phyloP scores from a whole-genome alignment of 2,113 vertebrate genomes.

The Naja naja region DNA sequence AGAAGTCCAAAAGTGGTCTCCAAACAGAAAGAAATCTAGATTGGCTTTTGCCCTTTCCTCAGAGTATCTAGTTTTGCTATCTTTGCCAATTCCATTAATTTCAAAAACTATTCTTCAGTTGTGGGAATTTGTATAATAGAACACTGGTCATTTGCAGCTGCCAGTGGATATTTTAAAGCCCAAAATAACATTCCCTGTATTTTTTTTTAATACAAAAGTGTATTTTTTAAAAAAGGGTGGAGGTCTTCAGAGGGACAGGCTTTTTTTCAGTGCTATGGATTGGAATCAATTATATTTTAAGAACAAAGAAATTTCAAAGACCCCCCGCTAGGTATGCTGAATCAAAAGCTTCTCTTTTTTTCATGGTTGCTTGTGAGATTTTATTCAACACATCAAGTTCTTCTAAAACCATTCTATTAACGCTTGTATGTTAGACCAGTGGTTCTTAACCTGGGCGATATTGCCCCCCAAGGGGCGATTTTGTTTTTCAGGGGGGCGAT shows the following conservation, averaged over 20 bases:
- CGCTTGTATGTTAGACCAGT: background rate
- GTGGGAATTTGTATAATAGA: background rate
- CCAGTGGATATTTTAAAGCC: background rate
- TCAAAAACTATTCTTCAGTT: background rate
- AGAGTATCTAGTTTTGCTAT: background rate
- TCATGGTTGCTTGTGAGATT: background rate
- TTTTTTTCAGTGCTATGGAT: background rate
- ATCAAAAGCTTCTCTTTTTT: background rate
- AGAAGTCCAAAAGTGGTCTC: background rate
- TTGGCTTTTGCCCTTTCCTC: background rate
- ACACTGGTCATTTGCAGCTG: background rate
- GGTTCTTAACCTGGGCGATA: too few species aligned
- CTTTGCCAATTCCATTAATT: background rate
- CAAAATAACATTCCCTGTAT: background rate
- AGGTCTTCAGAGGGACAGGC: background rate
- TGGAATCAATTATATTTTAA: constrained; percentile 5
- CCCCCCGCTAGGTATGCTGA: background rate
- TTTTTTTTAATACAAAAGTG: background rate
- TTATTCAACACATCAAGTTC: background rate
- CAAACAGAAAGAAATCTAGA: background rate
- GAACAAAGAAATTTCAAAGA: background rate
- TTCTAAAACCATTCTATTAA: background rate
- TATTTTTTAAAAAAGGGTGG: background rate
- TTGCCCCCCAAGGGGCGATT: too few species aligned
- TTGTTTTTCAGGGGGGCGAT: too few species aligned